Base-by-base conservation (phyloP, 2,888 invertebrate species). In the Heliconius aoede region DNA sequence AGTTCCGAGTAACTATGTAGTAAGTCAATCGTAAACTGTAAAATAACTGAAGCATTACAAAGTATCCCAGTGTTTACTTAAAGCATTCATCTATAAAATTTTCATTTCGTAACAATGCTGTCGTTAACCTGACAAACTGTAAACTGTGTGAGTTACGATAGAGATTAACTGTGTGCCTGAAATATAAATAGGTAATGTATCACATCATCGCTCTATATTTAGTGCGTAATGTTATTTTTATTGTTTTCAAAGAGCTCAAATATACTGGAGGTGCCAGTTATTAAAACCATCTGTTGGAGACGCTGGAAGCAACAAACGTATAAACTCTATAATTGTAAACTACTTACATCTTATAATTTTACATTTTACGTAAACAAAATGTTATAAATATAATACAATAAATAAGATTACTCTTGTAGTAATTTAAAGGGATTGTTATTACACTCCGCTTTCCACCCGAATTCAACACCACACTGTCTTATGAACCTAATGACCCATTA, bases 221-320 rank as follows among this genome's bases (percentile, higher is more conserved):
- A 86, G 80, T 78, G 72, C 78, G 83, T 85, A 83, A 83, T 76
- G 83, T 83, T 83, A 83, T 85, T 86, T 88, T 88, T 86, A 85
- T 84, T 84, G 86, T 85, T 82, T 82, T 82, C 81, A 76, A 76
- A 80, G 80, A 80, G 79, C 79, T 74, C 78, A 82, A 79, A 76
- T 82, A 85, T 80, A 78, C 32, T 72, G 64, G 58, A 72, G 69
- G 61, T 51, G 80, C 81, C 76, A 55, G 65, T 82, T 81, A 84
- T 83, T 83, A 81, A 83, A 81, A 74, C 71, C 79, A 78, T 79
- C 62, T 78, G 76, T 61, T 74, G 69, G 28, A 64, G 24, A 64
- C 40, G 46, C 46, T 21, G 9, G 71, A 55, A 60, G 21, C 72
- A 62, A 26, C 11, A 65, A 24, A 1, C 4, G 4, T 30, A 18